These are phyloP conservation scores for Scaptomyza tumidula DNA, from an alignment of 2,888 invertebrate genomes.

Conservation along the genomic window DNA sequence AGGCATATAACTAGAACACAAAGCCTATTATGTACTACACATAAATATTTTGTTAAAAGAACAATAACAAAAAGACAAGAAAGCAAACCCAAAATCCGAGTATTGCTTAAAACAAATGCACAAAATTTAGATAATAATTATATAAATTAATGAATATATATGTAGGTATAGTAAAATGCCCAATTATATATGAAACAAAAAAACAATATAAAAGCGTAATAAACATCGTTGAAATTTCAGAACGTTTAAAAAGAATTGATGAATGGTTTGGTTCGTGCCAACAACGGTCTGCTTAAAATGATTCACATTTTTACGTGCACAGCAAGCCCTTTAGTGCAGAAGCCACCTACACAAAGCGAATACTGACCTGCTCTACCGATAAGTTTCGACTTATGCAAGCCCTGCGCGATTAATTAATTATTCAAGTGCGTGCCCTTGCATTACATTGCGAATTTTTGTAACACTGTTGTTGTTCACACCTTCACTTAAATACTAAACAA, in stretches of 20 bases:
- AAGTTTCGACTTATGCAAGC: slow-evolving; percentile 29
- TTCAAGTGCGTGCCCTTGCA: slow-evolving; percentile 47
- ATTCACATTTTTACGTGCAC: slow-evolving; percentile 21
- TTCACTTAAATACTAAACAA: slow-evolving; percentile 56
- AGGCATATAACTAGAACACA: slow-evolving; percentile 6
- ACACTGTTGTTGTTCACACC: slow-evolving; percentile 1
- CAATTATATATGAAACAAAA: slow-evolving; percentile 8
- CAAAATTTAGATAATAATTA: slow-evolving; percentile 10
- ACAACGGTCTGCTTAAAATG: slow-evolving; percentile 1
- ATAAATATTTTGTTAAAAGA: slow-evolving; percentile 13
- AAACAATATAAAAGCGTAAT: slow-evolving; percentile 14
- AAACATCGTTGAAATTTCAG: slow-evolving; percentile 57
- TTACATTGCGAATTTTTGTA: slow-evolving; percentile 26
- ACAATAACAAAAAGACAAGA: neutral
- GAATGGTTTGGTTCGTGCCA: slow-evolving; percentile 32
- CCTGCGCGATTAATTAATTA: slow-evolving; percentile 11
- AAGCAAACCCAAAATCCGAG: slow-evolving; percentile 4
- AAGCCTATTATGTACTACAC: slow-evolving; percentile 7
- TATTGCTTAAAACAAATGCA: slow-evolving; percentile 6
- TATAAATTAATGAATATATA: neutral
- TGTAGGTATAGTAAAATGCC: slow-evolving; percentile 4
- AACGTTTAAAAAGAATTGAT: slow-evolving; percentile 34
- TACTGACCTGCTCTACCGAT: slow-evolving; percentile 15
- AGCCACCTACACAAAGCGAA: neutral
- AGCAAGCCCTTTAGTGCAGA: slow-evolving; percentile 5